Evolutionary conservation across 2,797 vertebrate genomes (phyloP), one percentile per base, ranked within the genome.

Genomic region (Coluber constrictor): DNA sequence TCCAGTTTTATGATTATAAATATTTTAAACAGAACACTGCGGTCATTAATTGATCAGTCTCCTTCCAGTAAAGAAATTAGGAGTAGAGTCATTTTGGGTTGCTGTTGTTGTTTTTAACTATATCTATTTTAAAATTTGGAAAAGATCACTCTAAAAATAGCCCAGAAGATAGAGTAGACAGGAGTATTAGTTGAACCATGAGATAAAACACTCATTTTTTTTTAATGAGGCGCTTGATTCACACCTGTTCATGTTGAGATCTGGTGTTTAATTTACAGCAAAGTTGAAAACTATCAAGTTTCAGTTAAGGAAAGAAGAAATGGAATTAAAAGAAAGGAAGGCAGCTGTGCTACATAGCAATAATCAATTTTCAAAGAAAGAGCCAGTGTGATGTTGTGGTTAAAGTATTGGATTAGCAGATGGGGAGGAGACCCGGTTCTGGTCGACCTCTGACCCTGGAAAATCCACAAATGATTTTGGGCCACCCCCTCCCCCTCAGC

Each of bases 51-150:
- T 90, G 43, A 96, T 87, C 15, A 0, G 60, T 96, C 92, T 96
- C 97, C 97, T 98, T 97, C 95, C 91, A 97, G 56, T 97, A 93
- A 92, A 97, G 70, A 94, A 87, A 95, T 86, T 87, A 92, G 90
- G 89, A 79, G 15, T n/a, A 12, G 59, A 59, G 6, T 23, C 37
- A 43, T 43, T 79, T 79, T 79, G n/a, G n/a, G n/a, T 70, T 23
- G 37, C 37, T 27, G 92, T 94, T 86, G 23, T 90, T 88, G n/a
- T 89, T 27, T 91, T 60, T 57, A 94, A 93, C 47, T 51, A 16
- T 95, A 94, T 0, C 51, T 93, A 55, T 59, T 86, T 25, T 60
- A 88, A 90, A 87, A 54, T 29, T 47, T 43, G 74, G 37, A 47
- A 79, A 79, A 79, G 16, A 47, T 43, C 74, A 79, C 18, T 79